Conservation (phyloP, 2,888 invertebrate species). For the Parnassius apollo region DNA sequence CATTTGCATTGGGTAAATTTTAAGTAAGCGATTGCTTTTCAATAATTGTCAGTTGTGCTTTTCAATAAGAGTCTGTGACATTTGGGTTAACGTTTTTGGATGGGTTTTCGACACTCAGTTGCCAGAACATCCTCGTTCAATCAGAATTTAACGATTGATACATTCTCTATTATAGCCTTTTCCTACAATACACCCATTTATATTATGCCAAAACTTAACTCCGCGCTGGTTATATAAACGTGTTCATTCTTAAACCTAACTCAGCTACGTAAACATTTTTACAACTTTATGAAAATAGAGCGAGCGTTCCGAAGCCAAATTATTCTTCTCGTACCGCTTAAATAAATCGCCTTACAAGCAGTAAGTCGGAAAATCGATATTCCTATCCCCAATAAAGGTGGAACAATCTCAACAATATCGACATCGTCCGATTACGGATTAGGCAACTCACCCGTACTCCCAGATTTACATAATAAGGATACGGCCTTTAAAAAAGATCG, state of each 20-base stretch:
- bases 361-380: conserved; percentile 27
- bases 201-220: too few relatives aligned
- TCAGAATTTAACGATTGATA: too few relatives aligned
- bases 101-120: too few relatives aligned
- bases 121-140: too few relatives aligned
- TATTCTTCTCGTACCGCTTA: conserved; percentile 26
- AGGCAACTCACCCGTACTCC: conserved; percentile 52
- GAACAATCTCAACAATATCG: conserved; percentile 44
- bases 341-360: conserved; percentile 26
- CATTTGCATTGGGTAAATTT: too few relatives aligned
- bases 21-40: too few relatives aligned
- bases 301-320: conserved; percentile 23
- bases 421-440: conserved; percentile 54
- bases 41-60: too few relatives aligned
- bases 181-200: too few relatives aligned
- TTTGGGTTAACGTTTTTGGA: too few relatives aligned
- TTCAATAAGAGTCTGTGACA: too few relatives aligned
- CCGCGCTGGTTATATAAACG: not conserved
- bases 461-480: conserved; percentile 66
- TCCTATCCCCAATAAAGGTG: conserved; percentile 27
- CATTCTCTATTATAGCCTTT: too few relatives aligned
- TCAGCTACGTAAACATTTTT: conserved; percentile 14
- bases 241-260: not conserved
- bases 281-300: conserved; percentile 24
- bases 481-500: conserved; percentile 49